Percentiles rank a stretch among this genome's conserved stretches.
Evolutionary conservation across 1,140 invertebrate genomes (phyloP).

Genomic region (Apis cerana): DNA sequence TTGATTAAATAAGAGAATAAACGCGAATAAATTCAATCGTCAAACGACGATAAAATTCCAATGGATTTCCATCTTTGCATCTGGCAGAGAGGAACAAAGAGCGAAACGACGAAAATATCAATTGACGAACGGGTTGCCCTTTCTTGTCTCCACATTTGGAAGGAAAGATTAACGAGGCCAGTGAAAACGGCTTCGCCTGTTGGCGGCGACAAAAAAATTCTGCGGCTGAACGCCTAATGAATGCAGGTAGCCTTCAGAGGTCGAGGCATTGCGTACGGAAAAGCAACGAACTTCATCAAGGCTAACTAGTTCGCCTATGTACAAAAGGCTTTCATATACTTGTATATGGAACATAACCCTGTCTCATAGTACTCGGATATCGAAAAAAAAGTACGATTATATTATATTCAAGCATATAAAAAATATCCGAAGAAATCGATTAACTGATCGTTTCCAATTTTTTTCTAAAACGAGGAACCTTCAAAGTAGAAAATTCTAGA

Average conservation of each 20-base stretch:
- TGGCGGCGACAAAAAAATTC: conserved; percentile 28
- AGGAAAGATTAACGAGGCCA: conserved; percentile 34
- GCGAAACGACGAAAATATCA: not conserved
- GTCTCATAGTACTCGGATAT: not conserved
- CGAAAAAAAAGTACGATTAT: not conserved
- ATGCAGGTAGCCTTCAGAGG: conserved; percentile 58
- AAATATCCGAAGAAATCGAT: too few species aligned
- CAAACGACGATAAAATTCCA: not conserved
- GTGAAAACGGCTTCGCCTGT: not conserved
- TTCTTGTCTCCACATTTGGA: conserved; percentile 7
- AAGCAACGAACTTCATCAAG: conserved; percentile 64
- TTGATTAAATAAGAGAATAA: not conserved
- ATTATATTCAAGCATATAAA: too few species aligned
- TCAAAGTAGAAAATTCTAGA: too few species aligned
- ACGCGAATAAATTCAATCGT: not conserved
- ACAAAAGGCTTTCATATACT: not conserved
- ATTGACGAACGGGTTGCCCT: not conserved
- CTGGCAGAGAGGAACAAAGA: not conserved
- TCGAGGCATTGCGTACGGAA: conserved; percentile 52
- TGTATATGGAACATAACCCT: not conserved
- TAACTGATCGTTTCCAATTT: too few species aligned
- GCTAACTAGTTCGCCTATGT: conserved; percentile 29
- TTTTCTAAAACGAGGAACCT: too few species aligned
- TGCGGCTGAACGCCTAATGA: conserved; percentile 51
- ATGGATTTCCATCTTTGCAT: not conserved